Percentiles rank a stretch among this genome's conserved stretches.
phyloP scores from a whole-genome alignment of 2,797 vertebrate genomes.

The Sebastes trivittatus region DNA sequence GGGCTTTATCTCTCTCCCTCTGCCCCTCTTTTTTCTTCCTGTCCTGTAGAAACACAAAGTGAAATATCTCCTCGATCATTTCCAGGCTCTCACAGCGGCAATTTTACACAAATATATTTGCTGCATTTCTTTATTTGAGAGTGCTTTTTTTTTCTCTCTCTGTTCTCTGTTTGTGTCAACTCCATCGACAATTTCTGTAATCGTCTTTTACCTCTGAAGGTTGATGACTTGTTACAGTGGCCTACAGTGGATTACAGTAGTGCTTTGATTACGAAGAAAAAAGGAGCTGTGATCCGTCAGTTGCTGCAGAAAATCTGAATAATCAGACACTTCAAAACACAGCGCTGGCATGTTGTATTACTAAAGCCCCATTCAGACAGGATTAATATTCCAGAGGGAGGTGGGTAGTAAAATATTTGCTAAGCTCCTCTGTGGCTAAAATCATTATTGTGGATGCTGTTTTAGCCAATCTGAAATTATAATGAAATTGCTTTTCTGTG shows the following conservation, averaged over 20 bases:
- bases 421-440: slow-evolving; percentile 10
- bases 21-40: not conserved
- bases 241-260: not conserved
- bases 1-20: not conserved
- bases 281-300: not conserved
- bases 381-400: slow-evolving; percentile 15
- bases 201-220: slow-evolving; percentile 14
- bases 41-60: slow-evolving; percentile 18
- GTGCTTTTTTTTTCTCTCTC: not conserved
- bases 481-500: not conserved
- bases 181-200: not conserved
- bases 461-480: not conserved
- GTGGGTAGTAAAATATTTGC: slow-evolving; percentile 15
- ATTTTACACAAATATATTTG: slow-evolving; percentile 6
- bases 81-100: not conserved
- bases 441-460: not conserved
- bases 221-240: not conserved
- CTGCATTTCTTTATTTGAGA: not conserved
- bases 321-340: slow-evolving; percentile 3
- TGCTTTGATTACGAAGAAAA: slow-evolving; percentile 8
- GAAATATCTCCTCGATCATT: not conserved
- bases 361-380: slow-evolving; percentile 19
- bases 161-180: not conserved
- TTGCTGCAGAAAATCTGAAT: not conserved
- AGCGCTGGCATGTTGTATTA: not conserved